These are phyloP conservation scores for Aphelinus atriplicis DNA, from an alignment of 1,140 invertebrate species.

Conservation along the genomic window DNA sequence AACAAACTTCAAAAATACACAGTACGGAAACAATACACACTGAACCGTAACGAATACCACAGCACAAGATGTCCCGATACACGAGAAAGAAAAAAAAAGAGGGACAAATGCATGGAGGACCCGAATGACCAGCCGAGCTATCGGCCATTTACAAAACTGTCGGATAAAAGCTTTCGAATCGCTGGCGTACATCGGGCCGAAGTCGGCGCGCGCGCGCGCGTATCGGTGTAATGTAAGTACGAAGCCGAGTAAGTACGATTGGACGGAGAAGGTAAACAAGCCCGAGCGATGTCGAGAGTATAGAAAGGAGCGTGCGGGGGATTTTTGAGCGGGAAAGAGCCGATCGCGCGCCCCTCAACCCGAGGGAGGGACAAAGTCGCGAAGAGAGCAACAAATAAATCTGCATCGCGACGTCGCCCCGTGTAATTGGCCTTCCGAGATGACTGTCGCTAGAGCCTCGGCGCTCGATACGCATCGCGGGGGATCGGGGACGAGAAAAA, in stretches of 20 bases:
- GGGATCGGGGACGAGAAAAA: constrained; percentile 20
- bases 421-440: constrained; percentile 29
- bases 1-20: no score
- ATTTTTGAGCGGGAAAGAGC: neutral
- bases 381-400: constrained; percentile 51
- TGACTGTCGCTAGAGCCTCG: neutral
- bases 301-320: neutral
- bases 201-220: constrained; percentile 12
- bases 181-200: neutral
- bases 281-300: constrained; percentile 1
- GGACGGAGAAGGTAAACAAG: constrained; percentile 5
- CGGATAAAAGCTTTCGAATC: no score
- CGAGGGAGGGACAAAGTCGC: constrained; percentile 26
- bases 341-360: no score
- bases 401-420: constrained; percentile 39
- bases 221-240: constrained; percentile 26
- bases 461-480: neutral
- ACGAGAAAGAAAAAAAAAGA: no score
- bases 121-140: no score
- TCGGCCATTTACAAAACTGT: no score
- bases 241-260: constrained; percentile 6
- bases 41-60: no score
- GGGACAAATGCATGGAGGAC: no score
- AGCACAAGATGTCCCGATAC: no score
- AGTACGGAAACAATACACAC: no score